Evolutionary conservation across 2,797 vertebrate genomes (phyloP).

Genomic region (Sebastes steindachneri): DNA sequence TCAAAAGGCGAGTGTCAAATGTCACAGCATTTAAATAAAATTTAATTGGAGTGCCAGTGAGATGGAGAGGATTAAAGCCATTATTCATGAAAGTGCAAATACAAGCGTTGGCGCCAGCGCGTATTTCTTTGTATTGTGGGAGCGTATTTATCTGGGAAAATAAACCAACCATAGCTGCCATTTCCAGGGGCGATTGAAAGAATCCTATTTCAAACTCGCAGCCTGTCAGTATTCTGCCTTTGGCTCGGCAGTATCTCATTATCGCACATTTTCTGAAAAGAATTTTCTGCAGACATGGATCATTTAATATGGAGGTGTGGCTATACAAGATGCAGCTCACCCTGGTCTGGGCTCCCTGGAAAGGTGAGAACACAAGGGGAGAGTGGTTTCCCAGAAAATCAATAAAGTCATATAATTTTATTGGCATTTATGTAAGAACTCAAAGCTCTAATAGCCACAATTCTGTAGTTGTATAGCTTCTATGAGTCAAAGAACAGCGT

Average conservation of each 20-base stretch:
- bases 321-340: background rate
- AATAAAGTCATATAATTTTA: conserved; percentile 23
- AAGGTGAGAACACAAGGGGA: background rate
- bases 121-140: conserved; percentile 4
- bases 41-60: conserved; percentile 32
- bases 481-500: background rate
- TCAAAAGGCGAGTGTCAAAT: conserved; percentile 27
- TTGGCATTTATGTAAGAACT: conserved; percentile 17
- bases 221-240: conserved; percentile 30
- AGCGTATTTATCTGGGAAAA: conserved; percentile 35
- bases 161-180: conserved; percentile 14
- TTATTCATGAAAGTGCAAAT: conserved; percentile 22
- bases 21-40: conserved; percentile 32
- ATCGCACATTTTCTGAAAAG: conserved; percentile 23
- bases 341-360: background rate
- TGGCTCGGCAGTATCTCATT: conserved; percentile 31
- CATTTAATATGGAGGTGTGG: conserved; percentile 17
- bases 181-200: conserved; percentile 24
- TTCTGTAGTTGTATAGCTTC: background rate
- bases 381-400: conserved; percentile 18
- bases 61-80: conserved; percentile 38
- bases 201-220: conserved; percentile 39
- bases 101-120: background rate
- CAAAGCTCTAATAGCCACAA: background rate
- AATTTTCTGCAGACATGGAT: conserved; percentile 28